phyloP scores from a whole-genome alignment of 1,140 invertebrate species.

The Gonioctena quinquepunctata region DNA sequence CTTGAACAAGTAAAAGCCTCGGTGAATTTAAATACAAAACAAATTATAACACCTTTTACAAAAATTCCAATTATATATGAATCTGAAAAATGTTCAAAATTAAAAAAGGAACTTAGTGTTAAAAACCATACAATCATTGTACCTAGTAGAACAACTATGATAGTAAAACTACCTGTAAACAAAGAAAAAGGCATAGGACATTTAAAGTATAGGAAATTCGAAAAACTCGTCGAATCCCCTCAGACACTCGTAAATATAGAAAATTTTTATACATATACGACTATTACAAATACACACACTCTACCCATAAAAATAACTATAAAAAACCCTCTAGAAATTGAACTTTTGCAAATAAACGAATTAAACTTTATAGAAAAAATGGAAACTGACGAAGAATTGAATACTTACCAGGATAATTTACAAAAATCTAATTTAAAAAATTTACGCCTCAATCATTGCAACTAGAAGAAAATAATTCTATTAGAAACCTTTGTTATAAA shows the following conservation, averaged over 20 bases:
- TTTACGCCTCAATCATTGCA: constrained; percentile 24
- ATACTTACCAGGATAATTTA: constrained; percentile 5
- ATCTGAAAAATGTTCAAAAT: constrained; percentile 4
- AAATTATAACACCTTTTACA: not conserved
- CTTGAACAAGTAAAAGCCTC: not conserved
- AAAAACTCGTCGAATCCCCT: constrained; percentile 17
- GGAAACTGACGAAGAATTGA: constrained; percentile 7
- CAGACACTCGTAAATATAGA: constrained; percentile 17
- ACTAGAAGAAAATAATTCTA: constrained; percentile 30
- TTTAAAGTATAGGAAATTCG: too few relatives aligned
- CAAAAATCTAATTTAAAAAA: constrained; percentile 27
- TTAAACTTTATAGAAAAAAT: constrained; percentile 24
- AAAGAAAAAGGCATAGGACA: too few relatives aligned
- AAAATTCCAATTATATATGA: constrained; percentile 10
- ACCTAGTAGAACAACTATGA: constrained; percentile 7
- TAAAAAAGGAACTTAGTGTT: not conserved
- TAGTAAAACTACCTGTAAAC: constrained; percentile 10
- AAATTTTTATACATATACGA: constrained; percentile 15
- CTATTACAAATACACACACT: constrained; percentile 21
- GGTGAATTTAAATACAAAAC: not conserved
- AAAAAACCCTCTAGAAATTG: constrained; percentile 6
- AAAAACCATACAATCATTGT: not conserved
- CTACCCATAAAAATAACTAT: constrained; percentile 13
- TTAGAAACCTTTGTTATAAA: constrained; percentile 21
- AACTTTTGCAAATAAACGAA: constrained; percentile 14